These are phyloP conservation scores for Epizoanthus scotinus DNA, from an alignment of 92 coral and sea anemone species.

Conservation along the genomic window DNA sequence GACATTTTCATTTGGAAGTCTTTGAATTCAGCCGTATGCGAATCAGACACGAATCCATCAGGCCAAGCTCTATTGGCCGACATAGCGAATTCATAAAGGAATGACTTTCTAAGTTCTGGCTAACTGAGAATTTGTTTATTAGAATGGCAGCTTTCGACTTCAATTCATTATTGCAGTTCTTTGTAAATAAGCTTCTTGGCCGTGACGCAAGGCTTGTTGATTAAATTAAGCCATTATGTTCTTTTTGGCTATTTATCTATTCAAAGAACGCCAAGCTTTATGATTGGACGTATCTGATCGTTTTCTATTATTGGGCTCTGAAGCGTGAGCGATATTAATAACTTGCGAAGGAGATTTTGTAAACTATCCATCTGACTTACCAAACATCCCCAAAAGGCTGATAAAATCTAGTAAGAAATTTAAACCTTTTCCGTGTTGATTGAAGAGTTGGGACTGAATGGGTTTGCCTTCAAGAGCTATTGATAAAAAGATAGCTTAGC, in stretches of 20 bases:
- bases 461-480: conserved; percentile 37
- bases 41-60: neutral
- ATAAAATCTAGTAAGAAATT: conserved; percentile 40
- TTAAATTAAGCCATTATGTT: conserved; percentile 41
- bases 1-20: neutral
- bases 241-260: conserved; percentile 52
- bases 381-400: conserved; percentile 26
- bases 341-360: conserved; percentile 33
- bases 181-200: conserved; percentile 32
- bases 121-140: conserved; percentile 16
- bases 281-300: conserved; percentile 32
- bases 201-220: conserved; percentile 41
- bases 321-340: conserved; percentile 39
- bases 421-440: conserved; percentile 27
- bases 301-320: conserved; percentile 26
- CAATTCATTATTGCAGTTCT: conserved; percentile 14
- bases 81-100: neutral
- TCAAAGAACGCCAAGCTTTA: conserved; percentile 25
- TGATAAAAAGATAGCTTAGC: conserved; percentile 36
- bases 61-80: neutral
- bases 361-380: conserved; percentile 41
- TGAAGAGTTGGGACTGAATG: conserved; percentile 26
- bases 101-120: conserved; percentile 1
- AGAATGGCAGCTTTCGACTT: conserved; percentile 34
- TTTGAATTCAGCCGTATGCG: neutral